A percentile compares a stretch with the other conserved stretches of the same genome.
Evolutionary conservation across 2,113 vertebrate genomes (phyloP).

Genomic region (Sapajus apella): DNA sequence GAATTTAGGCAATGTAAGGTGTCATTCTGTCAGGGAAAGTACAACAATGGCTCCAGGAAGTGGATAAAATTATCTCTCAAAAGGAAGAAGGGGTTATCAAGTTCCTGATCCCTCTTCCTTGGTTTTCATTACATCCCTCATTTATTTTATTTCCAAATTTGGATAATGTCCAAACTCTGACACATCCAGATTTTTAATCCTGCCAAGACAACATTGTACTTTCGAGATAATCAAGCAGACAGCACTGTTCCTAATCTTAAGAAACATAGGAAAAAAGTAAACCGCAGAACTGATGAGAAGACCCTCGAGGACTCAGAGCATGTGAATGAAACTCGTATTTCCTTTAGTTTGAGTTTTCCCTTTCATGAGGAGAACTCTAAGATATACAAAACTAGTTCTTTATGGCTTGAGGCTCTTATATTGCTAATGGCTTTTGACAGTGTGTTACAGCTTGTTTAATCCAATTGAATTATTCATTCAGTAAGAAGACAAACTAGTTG

Average conservation of each 20-base stretch:
- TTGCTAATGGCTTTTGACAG: conserved; percentile 71
- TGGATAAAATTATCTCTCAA: neutral
- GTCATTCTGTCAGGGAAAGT: neutral
- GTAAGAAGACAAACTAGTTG: conserved; percentile 72
- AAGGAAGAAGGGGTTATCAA: neutral
- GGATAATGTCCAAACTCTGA: neutral
- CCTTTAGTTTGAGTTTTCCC: conserved; percentile 44
- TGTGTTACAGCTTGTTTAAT: conserved; percentile 72
- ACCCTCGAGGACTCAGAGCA: neutral
- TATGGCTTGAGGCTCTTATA: conserved; percentile 26
- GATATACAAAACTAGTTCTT: conserved; percentile 55
- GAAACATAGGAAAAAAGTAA: neutral
- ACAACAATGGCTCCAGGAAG: neutral
- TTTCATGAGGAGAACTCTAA: conserved; percentile 63
- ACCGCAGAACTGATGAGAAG: neutral
- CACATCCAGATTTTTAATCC: conserved; percentile 33
- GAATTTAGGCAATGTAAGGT: neutral
- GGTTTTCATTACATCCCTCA: neutral
- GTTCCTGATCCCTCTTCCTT: neutral
- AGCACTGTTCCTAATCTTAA: neutral
- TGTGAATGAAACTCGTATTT: conserved; percentile 57
- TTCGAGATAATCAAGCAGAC: conserved; percentile 20
- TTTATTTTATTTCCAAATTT: conserved; percentile 45
- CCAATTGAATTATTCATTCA: conserved; percentile 69
- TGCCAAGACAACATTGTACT: conserved; percentile 6